These are phyloP conservation scores for Drosophila sp. DNA, from an alignment of 1,140 invertebrate species.

Conservation along the genomic window DNA sequence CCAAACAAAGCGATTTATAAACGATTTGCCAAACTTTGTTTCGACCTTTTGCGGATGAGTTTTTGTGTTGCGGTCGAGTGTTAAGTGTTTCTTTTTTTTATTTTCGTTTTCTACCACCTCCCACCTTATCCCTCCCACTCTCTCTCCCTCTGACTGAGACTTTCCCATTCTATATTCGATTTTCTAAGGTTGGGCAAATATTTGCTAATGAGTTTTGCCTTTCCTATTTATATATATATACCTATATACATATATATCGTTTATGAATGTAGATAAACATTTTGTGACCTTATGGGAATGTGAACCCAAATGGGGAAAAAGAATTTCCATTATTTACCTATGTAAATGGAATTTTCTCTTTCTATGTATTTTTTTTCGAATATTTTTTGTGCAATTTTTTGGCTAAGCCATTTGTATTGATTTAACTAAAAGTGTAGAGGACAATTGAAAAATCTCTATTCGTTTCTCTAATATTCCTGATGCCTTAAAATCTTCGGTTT, in stretches of 20 bases:
- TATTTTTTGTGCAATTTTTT: constrained; percentile 8
- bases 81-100: constrained; percentile 67
- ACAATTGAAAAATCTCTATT: not conserved
- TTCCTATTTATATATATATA: constrained; percentile 50
- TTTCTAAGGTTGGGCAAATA: constrained; percentile 58
- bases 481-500: no score
- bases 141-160: not conserved
- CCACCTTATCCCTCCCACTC: not conserved
- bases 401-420: constrained; percentile 29
- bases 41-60: constrained; percentile 53
- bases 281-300: constrained; percentile 44
- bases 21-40: constrained; percentile 72
- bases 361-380: not conserved
- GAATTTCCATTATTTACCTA: constrained; percentile 51
- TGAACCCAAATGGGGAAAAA: constrained; percentile 2
- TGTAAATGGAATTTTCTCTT: constrained; percentile 44
- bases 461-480: no score
- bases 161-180: constrained; percentile 4
- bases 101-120: not conserved
- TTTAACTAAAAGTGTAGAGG: constrained; percentile 14
- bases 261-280: constrained; percentile 35
- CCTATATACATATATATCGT: not conserved
- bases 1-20: constrained; percentile 75
- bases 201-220: constrained; percentile 76
- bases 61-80: constrained; percentile 54